These are phyloP conservation scores for Sturnus vulgaris DNA, from an alignment of 2,113 vertebrate genomes.

Conservation along the genomic window DNA sequence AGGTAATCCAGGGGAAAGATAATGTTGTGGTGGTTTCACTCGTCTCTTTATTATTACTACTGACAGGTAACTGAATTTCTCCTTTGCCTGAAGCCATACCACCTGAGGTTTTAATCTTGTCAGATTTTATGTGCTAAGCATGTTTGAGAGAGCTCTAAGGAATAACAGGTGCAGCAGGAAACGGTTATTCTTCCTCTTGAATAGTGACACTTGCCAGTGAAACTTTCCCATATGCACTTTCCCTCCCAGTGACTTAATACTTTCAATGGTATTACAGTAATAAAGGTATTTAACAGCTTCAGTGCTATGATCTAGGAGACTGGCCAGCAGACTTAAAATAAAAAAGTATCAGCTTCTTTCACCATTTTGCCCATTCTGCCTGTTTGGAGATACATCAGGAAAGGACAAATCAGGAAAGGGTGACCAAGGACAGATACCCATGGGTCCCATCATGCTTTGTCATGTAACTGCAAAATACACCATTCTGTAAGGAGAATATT, in stretches of 20 bases:
- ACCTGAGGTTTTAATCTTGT: conserved; percentile 62
- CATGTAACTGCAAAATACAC: background rate
- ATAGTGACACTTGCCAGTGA: background rate
- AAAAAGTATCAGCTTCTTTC: background rate
- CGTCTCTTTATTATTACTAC: conserved; percentile 48
- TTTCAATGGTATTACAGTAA: background rate
- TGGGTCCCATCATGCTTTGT: background rate
- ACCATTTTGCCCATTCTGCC: background rate
- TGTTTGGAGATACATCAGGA: background rate
- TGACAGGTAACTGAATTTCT: conserved; percentile 63
- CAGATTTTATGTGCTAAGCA: conserved; percentile 37
- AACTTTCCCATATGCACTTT: background rate
- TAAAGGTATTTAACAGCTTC: background rate
- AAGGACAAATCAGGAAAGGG: background rate
- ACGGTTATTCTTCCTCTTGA: background rate
- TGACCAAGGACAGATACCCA: background rate
- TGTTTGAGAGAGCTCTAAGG: conserved; percentile 39
- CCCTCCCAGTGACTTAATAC: background rate
- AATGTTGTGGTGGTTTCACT: conserved; percentile 23
- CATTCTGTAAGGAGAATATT: background rate
- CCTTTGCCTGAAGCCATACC: conserved; percentile 57
- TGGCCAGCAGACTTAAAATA: background rate
- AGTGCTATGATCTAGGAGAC: background rate
- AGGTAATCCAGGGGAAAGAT: background rate
- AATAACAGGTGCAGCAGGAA: conserved; percentile 23